Base-by-base conservation (phyloP, 2,797 vertebrate genomes). In the Dipus sagitta region DNA sequence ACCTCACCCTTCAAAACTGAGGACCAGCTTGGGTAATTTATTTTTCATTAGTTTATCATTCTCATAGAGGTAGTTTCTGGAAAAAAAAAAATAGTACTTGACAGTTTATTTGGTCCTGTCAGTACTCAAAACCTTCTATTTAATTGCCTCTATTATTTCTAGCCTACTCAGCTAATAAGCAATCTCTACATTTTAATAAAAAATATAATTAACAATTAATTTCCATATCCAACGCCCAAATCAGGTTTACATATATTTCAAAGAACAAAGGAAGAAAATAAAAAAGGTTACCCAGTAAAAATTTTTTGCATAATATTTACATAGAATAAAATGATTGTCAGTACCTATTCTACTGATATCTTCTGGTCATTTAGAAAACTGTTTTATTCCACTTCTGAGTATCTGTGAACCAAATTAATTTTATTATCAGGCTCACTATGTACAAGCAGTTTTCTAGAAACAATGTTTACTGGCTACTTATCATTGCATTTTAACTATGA, bases 151-250 rank as follows among this genome's bases (percentile, higher is more conserved):
- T 86, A 86, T 92, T 92, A 94, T 81, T 28, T 92, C 87, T 90
- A 94, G 58, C 23, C 13, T 34, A 92, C 75, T 95, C 68, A 38
- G 24, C 9, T 86, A 92, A 88, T 3, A 93, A 68, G 54, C 32
- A 86, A 94, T 86, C 65, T 88, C 90, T 83, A 93, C 65, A 88
- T 88, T 93, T 94, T 90, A 93, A 95, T 32, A 95, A 95, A 94
- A 88, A 71, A 65, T 32, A 62, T 32, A 92, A 91, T 65, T 75
- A 93, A 60, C 58, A 95, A 89, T 89, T 93, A 86, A 94, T 91
- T 95, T 94, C 54, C 71, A 84, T 93, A 94, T 67, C 94, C 94
- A 94, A 94, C 23, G 95, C 20, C 47, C 71, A 85, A 95, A 88
- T 21, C 3, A 92, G 3, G 26, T 79, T 85, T 94, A 95, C 78